A percentile compares a stretch with the other conserved stretches of the same genome.
phyloP scores from a whole-genome alignment of 2,797 vertebrate genomes.

The Sebastes oblongus region DNA sequence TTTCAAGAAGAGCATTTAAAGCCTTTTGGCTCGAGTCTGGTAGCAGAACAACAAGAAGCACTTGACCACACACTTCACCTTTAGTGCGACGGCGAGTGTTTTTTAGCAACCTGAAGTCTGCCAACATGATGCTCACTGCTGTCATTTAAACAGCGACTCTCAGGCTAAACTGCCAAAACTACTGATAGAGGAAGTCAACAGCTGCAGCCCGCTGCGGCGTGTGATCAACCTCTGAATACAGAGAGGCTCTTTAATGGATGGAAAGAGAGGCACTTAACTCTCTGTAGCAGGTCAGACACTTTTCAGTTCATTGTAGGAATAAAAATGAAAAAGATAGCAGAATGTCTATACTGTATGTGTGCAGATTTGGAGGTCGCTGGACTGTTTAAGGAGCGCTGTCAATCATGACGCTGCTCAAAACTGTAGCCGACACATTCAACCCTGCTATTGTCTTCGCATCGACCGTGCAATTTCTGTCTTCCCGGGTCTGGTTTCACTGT shows the following conservation, averaged over 20 bases:
- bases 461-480: too few species aligned
- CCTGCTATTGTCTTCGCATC: too few species aligned
- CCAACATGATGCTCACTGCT: neutral
- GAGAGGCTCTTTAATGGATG: conserved; percentile 13
- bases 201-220: conserved; percentile 9
- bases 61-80: conserved; percentile 39
- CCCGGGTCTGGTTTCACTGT: too few species aligned
- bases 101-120: conserved; percentile 4
- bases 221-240: conserved; percentile 39
- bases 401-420: neutral
- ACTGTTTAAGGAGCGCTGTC: neutral
- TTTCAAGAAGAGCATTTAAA: neutral
- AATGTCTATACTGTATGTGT: neutral
- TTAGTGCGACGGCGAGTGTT: neutral
- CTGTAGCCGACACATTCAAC: neutral
- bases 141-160: neutral
- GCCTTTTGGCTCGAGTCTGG: neutral
- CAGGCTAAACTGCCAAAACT: conserved; percentile 7
- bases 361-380: neutral
- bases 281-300: neutral
- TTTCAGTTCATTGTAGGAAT: conserved; percentile 10
- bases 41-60: neutral
- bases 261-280: conserved; percentile 7
- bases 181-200: neutral
- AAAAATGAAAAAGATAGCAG: neutral